phyloP scores from a whole-genome alignment of 2,797 vertebrate genomes.

The Alosa sapidissima region DNA sequence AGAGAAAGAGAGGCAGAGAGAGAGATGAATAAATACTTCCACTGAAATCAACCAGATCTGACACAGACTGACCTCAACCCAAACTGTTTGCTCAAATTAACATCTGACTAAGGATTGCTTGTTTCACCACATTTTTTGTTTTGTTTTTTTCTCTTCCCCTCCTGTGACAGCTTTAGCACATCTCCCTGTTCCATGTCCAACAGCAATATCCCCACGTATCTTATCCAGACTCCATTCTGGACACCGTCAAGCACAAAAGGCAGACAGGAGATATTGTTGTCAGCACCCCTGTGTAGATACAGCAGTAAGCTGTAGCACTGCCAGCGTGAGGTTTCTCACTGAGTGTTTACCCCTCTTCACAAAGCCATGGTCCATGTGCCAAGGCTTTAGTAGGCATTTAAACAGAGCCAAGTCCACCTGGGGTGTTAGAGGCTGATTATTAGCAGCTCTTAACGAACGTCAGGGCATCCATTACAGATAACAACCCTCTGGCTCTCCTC shows the following conservation, averaged over 20 bases:
- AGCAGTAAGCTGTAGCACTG: background rate
- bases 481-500: constrained; percentile 20
- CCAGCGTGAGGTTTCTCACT: background rate
- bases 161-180: background rate
- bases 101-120: background rate
- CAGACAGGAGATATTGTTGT: background rate
- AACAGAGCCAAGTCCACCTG: constrained; percentile 39
- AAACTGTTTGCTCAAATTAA: background rate
- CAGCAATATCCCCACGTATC: background rate
- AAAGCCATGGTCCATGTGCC: constrained; percentile 23
- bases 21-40: background rate
- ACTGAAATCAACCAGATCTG: constrained; percentile 5
- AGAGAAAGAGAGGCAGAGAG: background rate
- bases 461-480: constrained; percentile 37
- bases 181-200: background rate
- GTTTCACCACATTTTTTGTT: background rate
- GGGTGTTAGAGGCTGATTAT: constrained; percentile 38
- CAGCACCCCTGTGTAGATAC: background rate
- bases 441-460: constrained; percentile 39
- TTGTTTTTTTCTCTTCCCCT: background rate
- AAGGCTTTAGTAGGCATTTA: constrained; percentile 41
- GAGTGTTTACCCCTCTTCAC: background rate
- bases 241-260: background rate
- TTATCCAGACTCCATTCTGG: constrained; percentile 15
- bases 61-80: constrained; percentile 10